Base-by-base conservation (phyloP, 2,113 vertebrate genomes). In the Gallinago jamesoni region DNA sequence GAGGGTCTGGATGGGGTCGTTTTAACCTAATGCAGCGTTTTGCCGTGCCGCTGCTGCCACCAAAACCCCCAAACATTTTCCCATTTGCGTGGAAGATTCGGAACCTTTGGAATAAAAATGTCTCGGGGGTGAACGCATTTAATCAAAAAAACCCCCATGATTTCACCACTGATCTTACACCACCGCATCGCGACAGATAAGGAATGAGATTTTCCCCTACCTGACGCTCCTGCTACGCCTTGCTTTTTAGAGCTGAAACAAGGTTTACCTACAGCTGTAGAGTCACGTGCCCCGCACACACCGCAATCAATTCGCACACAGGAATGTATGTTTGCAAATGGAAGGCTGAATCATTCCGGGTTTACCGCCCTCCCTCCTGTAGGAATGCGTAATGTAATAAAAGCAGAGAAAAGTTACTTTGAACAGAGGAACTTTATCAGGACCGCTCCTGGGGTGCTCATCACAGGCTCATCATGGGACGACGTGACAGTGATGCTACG, bases 351-450 rank as follows among this genome's bases (percentile, higher is more conserved):
- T 95, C 90, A 95, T 66, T 83, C 77, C 41, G 27, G 9, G 88
- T 63, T 74, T 67, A 41, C 81, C 83, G 53, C 84, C 72, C 91
- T 50, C 25, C 43, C 92, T 93, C 92, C 91, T 68, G 5, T 7
- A 59, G 94, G 95, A 93, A 94, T 92, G 41, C 0, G 0, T 89
- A 89, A 96, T 94, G 91, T 31, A 87, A 88, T 63, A 96, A 95
- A 95, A 89, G 60, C 70, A 84, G 93, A 69, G 70, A 85, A 89
- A 93, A 95, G 78, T 93, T 94, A 22, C 81, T 78, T 50, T 73
- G 93, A 70, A 73, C 33, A 28, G 74, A 91, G 68, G 56, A 89
- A 89, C 94, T 96, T 97, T 92, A 91, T 90, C 88, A 90, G 93
- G 55, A 7, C 67, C 52, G 85, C 93, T 96, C 90, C 64, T 64